phyloP scores from a whole-genome alignment of 2,888 invertebrate species.

The Drymonia ruficornis region DNA sequence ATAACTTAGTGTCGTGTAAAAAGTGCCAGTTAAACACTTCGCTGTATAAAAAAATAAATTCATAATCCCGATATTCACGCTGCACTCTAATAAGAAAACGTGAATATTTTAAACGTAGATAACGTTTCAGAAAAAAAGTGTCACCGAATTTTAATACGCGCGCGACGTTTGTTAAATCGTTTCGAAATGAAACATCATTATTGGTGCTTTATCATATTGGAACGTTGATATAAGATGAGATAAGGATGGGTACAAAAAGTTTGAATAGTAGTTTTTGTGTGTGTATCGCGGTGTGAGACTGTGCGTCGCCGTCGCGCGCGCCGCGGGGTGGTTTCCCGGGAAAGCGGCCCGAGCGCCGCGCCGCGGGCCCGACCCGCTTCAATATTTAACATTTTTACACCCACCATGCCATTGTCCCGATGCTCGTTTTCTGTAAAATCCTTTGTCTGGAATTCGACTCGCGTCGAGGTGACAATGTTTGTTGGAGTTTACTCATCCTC shows the following conservation, averaged over 20 bases:
- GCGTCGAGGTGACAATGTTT: constrained; percentile 81
- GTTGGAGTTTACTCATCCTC: constrained; percentile 75
- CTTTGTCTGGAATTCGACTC: constrained; percentile 76
- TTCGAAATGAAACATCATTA: constrained; percentile 82
- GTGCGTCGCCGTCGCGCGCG: constrained; percentile 73
- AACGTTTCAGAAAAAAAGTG: constrained; percentile 56
- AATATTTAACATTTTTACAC: constrained; percentile 81
- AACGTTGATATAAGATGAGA: constrained; percentile 75
- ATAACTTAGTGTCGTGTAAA: constrained; percentile 54
- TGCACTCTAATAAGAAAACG: constrained; percentile 33
- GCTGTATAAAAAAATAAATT: constrained; percentile 30
- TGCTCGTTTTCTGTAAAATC: constrained; percentile 68
- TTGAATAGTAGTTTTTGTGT: constrained; percentile 71
- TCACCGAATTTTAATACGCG: constrained; percentile 63
- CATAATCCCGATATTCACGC: constrained; percentile 25
- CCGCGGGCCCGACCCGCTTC: constrained; percentile 63
- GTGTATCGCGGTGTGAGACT: constrained; percentile 75
- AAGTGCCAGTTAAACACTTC: constrained; percentile 41
- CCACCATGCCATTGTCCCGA: constrained; percentile 71
- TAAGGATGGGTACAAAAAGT: constrained; percentile 66
- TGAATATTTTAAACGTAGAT: constrained; percentile 38
- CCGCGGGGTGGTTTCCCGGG: constrained; percentile 82
- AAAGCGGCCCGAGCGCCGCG: constrained; percentile 56
- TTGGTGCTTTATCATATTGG: constrained; percentile 80
- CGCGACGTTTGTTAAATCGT: constrained; percentile 71